Evolutionary conservation across 2,113 vertebrate species (phyloP).

Genomic region (Urocolius indicus): DNA sequence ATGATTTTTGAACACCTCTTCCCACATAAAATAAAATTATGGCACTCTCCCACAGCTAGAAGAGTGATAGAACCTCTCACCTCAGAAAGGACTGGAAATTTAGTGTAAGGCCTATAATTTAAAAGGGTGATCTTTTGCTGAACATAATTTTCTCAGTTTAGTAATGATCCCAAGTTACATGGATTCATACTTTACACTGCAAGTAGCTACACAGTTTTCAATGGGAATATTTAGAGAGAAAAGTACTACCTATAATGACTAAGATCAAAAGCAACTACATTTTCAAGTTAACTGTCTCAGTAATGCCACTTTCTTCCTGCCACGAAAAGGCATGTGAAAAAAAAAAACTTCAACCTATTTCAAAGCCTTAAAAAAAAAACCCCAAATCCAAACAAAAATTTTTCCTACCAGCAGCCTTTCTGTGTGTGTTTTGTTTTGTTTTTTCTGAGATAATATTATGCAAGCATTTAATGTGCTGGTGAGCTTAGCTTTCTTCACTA

Average conservation of each 20-base stretch:
- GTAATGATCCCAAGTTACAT: not conserved
- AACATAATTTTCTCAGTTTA: conserved; percentile 10
- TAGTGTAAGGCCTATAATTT: conserved; percentile 19
- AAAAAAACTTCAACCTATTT: too few relatives aligned
- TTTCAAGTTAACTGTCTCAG: not conserved
- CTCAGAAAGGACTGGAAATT: conserved; percentile 8
- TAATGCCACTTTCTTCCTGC: not conserved
- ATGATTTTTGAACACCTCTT: not conserved
- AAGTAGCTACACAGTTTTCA: not conserved
- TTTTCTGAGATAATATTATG: not conserved
- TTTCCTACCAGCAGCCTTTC: fast-evolving
- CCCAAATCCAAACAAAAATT: fast-evolving
- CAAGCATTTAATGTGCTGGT: not conserved
- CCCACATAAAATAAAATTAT: not conserved
- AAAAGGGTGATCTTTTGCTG: conserved; percentile 5
- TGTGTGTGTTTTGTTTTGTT: not conserved
- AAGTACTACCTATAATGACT: not conserved
- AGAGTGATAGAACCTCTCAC: not conserved
- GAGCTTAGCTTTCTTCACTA: not conserved
- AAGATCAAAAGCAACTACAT: not conserved
- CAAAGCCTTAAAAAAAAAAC: too few relatives aligned
- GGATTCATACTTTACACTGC: not conserved
- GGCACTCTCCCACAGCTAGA: not conserved
- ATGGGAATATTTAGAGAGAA: not conserved
- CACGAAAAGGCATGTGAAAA: not conserved